These are phyloP conservation scores for Alfaro cultratus DNA, from an alignment of 2,797 vertebrate genomes.

Conservation along the genomic window DNA sequence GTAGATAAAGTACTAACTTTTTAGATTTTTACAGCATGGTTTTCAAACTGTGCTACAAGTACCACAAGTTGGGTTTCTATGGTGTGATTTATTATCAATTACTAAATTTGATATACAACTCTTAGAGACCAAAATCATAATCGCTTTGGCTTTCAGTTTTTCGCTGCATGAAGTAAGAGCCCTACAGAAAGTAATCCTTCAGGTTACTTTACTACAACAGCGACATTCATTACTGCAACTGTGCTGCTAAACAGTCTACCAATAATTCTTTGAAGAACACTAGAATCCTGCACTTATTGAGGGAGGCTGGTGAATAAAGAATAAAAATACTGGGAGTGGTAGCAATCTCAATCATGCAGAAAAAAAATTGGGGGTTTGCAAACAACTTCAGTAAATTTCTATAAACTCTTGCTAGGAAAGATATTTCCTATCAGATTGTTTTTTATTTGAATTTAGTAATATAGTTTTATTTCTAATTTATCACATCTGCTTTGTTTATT, in stretches of 20 bases:
- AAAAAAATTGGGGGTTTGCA: not conserved
- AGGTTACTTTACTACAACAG: not conserved
- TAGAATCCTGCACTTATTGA: not conserved
- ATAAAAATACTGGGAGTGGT: not conserved
- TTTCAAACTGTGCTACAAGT: not conserved
- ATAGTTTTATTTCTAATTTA: not conserved
- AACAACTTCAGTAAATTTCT: not conserved
- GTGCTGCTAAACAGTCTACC: not conserved
- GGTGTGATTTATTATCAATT: not conserved
- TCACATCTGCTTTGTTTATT: not conserved
- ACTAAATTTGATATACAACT: not conserved
- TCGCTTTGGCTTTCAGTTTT: not conserved
- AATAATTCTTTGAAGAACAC: not conserved
- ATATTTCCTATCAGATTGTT: not conserved
- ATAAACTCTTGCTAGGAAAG: not conserved
- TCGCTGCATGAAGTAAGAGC: not conserved
- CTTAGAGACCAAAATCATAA: not conserved
- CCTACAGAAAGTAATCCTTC: not conserved
- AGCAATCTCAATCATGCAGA: not conserved
- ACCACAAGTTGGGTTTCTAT: not conserved
- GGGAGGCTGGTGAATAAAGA: not conserved
- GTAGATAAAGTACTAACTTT: not conserved
- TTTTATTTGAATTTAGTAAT: not conserved
- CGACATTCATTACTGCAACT: not conserved
- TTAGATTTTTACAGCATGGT: not conserved